Conservation (phyloP, 1,140 invertebrate genomes). For the Samia ricini region DNA sequence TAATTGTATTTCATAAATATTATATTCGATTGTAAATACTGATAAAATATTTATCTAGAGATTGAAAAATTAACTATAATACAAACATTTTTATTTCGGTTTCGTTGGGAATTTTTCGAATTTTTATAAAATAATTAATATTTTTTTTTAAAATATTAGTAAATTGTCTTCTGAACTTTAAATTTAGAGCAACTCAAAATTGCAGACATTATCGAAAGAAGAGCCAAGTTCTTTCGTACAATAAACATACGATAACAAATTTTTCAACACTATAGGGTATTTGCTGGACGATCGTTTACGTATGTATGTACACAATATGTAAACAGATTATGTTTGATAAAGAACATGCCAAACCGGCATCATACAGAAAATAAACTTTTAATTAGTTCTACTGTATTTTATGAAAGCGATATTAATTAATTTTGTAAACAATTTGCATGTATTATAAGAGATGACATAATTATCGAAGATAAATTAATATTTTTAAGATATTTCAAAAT, state of each 20-base stretch:
- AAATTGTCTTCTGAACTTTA: neutral
- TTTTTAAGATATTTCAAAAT: no score
- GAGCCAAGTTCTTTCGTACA: neutral
- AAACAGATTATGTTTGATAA: slow-evolving; percentile 17
- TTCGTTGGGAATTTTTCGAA: no score
- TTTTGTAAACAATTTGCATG: neutral
- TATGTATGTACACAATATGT: slow-evolving; percentile 7
- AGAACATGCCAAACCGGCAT: slow-evolving; percentile 12
- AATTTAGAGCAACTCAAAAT: neutral
- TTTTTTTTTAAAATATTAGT: neutral
- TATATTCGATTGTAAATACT: no score
- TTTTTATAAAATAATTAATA: no score
- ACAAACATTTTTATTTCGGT: no score
- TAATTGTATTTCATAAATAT: no score
- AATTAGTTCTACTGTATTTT: neutral
- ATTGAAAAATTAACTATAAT: no score
- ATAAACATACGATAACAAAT: slow-evolving; percentile 6
- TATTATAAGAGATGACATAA: no score
- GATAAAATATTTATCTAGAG: no score
- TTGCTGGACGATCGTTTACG: slow-evolving; percentile 15
- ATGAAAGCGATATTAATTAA: neutral
- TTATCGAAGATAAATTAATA: no score
- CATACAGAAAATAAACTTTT: neutral
- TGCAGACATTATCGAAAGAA: neutral
- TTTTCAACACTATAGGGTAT: slow-evolving; percentile 9